These are phyloP conservation scores for Anser cygnoides DNA, from an alignment of 2,113 vertebrate genomes.

Conservation along the genomic window DNA sequence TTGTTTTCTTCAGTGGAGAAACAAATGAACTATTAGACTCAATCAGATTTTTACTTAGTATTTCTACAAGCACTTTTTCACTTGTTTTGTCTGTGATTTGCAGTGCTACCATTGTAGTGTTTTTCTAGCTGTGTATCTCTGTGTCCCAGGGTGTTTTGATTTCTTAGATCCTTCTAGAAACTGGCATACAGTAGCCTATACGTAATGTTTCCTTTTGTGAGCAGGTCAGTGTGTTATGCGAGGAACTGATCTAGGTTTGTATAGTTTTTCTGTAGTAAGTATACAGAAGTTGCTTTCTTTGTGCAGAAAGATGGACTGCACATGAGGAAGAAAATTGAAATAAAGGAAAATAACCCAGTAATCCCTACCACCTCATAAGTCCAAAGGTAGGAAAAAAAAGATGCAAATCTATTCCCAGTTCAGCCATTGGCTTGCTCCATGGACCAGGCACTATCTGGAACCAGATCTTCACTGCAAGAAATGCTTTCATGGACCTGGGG, in stretches of 20 bases:
- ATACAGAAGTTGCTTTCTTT: background rate
- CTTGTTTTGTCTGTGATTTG: background rate
- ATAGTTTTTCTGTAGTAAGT: background rate
- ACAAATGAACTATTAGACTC: background rate
- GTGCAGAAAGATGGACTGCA: accelerated
- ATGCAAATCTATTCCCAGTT: background rate
- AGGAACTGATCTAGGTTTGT: background rate
- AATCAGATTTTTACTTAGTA: background rate
- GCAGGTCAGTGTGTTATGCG: background rate
- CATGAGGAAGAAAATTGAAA: background rate
- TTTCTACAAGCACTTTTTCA: background rate
- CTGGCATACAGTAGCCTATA: background rate
- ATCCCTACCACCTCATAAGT: background rate
- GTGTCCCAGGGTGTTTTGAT: background rate
- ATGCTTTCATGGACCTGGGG: background rate
- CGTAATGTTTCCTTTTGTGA: background rate
- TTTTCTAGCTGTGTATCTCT: background rate
- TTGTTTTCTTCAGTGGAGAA: background rate
- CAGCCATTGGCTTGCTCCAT: background rate
- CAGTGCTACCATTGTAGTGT: background rate
- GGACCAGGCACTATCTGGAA: background rate
- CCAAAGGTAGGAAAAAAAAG: background rate
- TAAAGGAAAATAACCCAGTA: background rate
- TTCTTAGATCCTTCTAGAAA: background rate
- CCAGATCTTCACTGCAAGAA: background rate